These are phyloP conservation scores for Spea multiplicata DNA, from an alignment of 2,113 vertebrate genomes.

Conservation along the genomic window DNA sequence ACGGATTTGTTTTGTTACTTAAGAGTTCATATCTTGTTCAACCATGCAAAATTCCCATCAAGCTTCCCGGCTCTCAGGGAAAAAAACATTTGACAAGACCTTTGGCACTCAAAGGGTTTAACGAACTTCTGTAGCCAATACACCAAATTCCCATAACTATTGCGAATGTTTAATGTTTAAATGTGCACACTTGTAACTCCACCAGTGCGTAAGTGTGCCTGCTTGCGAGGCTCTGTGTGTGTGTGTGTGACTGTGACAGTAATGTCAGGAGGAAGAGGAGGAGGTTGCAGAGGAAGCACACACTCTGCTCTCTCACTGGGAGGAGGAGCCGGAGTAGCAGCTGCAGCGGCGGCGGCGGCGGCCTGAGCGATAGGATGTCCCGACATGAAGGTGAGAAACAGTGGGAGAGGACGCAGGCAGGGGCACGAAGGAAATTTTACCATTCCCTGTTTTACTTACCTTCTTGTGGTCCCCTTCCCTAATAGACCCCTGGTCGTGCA, in stretches of 20 bases:
- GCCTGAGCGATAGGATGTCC: slow-evolving; percentile 48
- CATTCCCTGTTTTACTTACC: not conserved
- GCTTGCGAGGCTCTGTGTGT: not conserved
- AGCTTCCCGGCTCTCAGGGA: too few relatives aligned
- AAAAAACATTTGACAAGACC: too few relatives aligned
- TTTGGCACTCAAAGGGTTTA: too few relatives aligned
- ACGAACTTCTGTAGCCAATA: too few relatives aligned
- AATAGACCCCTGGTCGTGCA: not conserved
- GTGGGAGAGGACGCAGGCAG: slow-evolving; percentile 11
- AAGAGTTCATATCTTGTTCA: too few relatives aligned
- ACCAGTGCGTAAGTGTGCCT: not conserved
- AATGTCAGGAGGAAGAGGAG: slow-evolving; percentile 39
- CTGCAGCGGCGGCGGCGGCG: slow-evolving; percentile 46
- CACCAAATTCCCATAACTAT: too few relatives aligned
- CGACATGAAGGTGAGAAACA: slow-evolving; percentile 45
- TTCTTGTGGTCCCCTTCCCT: not conserved
- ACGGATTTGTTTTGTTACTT: too few relatives aligned
- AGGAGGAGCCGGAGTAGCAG: slow-evolving; percentile 42
- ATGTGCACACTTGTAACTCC: not conserved
- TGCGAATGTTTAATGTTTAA: not conserved
- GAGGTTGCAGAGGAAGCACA: slow-evolving; percentile 41
- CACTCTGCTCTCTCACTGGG: slow-evolving; percentile 38
- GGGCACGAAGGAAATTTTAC: not conserved
- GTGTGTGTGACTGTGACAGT: not conserved
- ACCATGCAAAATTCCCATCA: too few relatives aligned